Conservation (phyloP, 2,113 vertebrate genomes). For the Boulengeromyrus knoepffleri region DNA sequence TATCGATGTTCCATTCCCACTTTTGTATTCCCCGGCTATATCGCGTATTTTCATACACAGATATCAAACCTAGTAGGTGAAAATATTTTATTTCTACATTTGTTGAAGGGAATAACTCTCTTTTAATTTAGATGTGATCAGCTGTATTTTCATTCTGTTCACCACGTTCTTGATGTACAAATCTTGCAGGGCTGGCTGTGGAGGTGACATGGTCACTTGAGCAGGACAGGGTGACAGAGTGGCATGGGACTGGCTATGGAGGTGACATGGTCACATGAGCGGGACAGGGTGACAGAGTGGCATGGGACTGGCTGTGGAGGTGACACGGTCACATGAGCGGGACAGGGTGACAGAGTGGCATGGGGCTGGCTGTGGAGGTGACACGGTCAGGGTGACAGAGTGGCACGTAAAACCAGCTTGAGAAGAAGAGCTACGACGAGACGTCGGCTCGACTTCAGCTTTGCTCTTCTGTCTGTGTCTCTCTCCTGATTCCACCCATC, state of each 20-base stretch:
- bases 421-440: neutral
- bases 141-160: neutral
- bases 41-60: neutral
- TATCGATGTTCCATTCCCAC: neutral
- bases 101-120: neutral
- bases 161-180: neutral
- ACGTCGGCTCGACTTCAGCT: neutral
- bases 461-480: neutral
- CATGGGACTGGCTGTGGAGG: too few relatives aligned
- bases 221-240: too few relatives aligned
- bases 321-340: too few relatives aligned
- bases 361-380: too few relatives aligned
- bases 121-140: neutral
- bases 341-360: too few relatives aligned
- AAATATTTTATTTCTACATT: neutral
- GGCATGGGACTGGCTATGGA: too few relatives aligned
- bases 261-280: too few relatives aligned
- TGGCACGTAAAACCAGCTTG: neutral
- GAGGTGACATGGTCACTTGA: too few relatives aligned
- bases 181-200: neutral
- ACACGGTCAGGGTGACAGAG: too few relatives aligned
- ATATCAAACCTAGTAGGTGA: neutral
- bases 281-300: too few relatives aligned
- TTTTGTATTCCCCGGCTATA: neutral
- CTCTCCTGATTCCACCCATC: neutral